Conservation (phyloP, 1,140 invertebrate genomes). For the Camponotus vicinus region DNA sequence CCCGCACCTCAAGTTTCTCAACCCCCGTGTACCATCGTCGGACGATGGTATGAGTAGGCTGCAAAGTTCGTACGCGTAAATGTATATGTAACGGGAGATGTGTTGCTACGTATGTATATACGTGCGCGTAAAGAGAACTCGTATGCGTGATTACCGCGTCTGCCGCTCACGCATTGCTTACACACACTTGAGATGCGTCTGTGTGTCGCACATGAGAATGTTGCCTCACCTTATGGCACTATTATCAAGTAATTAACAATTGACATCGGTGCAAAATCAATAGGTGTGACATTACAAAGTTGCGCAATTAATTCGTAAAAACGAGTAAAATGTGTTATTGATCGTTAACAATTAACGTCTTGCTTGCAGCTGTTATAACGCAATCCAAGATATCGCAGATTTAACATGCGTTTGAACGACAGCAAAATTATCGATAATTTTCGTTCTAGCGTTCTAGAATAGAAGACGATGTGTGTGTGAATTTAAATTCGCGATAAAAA, state of each 20-base stretch:
- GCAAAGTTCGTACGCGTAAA: constrained; percentile 59
- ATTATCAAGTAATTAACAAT: constrained; percentile 28
- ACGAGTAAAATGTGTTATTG: constrained; percentile 26
- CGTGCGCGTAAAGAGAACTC: constrained; percentile 41
- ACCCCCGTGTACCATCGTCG: constrained; percentile 44
- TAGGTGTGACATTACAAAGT: neutral
- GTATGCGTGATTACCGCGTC: constrained; percentile 64
- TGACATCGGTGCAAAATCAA: constrained; percentile 4
- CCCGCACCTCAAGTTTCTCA: constrained; percentile 45
- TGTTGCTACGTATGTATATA: neutral
- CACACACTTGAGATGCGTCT: constrained; percentile 12
- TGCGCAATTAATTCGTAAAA: neutral
- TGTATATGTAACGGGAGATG: constrained; percentile 9
- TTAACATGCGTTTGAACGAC: constrained; percentile 20
- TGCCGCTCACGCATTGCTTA: constrained; percentile 41
- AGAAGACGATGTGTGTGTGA: neutral
- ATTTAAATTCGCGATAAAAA: neutral
- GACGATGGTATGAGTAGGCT: constrained; percentile 51
- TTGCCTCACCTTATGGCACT: neutral
- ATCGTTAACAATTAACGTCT: constrained; percentile 43
- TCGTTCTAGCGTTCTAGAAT: neutral
- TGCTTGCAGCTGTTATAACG: neutral
- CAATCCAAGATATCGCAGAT: neutral
- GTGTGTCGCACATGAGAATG: neutral
- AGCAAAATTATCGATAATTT: constrained; percentile 30